Evolutionary conservation across 2,888 invertebrate species (phyloP).

Genomic region (Brachyptera risi): DNA sequence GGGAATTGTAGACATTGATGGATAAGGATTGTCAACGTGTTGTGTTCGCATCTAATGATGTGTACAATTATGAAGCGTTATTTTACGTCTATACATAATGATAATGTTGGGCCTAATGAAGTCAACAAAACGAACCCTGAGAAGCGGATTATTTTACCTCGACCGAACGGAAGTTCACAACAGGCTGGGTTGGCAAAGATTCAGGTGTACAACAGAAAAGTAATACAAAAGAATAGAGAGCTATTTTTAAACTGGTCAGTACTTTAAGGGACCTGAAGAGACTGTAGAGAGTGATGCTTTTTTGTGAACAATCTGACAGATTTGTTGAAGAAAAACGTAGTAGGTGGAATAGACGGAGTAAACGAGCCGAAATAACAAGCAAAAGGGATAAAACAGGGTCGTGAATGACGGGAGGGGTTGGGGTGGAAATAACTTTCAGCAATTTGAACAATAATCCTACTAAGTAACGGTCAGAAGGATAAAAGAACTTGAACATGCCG

Average conservation of each 20-base stretch:
- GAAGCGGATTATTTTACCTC: constrained; percentile 11
- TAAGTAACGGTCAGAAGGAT: constrained; percentile 18
- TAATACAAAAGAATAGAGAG: constrained; percentile 14
- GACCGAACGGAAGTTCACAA: constrained; percentile 3
- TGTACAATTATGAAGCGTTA: not conserved
- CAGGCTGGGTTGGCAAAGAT: not conserved
- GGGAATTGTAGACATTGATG: no score
- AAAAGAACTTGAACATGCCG: constrained; percentile 1
- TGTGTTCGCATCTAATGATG: constrained; percentile 1
- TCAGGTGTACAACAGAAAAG: constrained; percentile 13
- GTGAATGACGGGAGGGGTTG: no score
- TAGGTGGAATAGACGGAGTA: constrained; percentile 10
- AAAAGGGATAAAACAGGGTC: constrained; percentile 9
- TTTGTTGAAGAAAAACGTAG: constrained; percentile 13
- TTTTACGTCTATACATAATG: not conserved
- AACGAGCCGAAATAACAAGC: constrained; percentile 17
- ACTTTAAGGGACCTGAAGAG: not conserved
- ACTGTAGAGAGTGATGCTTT: no score
- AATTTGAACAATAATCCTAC: constrained; percentile 19
- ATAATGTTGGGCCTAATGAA: constrained; percentile 12
- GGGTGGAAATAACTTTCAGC: constrained; percentile 5
- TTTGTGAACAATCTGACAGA: constrained; percentile 22
- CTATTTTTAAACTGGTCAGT: constrained; percentile 10
- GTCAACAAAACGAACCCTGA: constrained; percentile 12
- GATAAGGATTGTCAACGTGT: no score